phyloP scores from a whole-genome alignment of 2,888 invertebrate genomes.

The Cyclophora albipunctata region DNA sequence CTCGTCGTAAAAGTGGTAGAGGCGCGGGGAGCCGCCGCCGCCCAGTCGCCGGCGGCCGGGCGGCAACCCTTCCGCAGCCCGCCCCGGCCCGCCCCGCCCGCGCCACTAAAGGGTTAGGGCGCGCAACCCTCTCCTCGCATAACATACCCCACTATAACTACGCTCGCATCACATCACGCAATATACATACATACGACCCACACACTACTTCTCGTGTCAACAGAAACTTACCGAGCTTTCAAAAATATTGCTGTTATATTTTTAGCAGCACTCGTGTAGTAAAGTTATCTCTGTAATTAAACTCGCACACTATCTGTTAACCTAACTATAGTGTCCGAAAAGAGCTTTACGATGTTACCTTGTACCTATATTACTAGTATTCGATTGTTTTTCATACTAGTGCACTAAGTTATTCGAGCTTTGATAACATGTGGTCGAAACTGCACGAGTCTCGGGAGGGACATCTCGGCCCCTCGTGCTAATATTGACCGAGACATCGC shows the following conservation, averaged over 20 bases:
- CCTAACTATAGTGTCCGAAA: too few relatives aligned
- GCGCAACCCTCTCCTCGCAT: slow-evolving; percentile 44
- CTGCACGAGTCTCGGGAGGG: slow-evolving; percentile 27
- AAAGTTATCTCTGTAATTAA: too few relatives aligned
- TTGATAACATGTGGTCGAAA: too few relatives aligned
- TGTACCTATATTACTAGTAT: too few relatives aligned
- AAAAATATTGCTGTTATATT: too few relatives aligned
- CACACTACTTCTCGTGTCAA: not conserved
- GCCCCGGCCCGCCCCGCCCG: slow-evolving; percentile 57
- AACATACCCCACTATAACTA: slow-evolving; percentile 14
- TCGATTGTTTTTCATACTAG: too few relatives aligned
- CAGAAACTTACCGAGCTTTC: too few relatives aligned
- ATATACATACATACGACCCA: slow-evolving; percentile 1
- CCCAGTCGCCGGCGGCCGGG: slow-evolving; percentile 44
- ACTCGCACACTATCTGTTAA: too few relatives aligned
- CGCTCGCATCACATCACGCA: slow-evolving; percentile 24
- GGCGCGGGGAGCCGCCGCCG: slow-evolving; percentile 41
- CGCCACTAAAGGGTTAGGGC: slow-evolving; percentile 67
- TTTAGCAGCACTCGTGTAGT: too few relatives aligned
- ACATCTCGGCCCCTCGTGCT: slow-evolving; percentile 21
- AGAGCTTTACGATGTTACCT: too few relatives aligned
- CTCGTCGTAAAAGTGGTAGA: slow-evolving; percentile 69
- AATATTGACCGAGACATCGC: slow-evolving; percentile 32
- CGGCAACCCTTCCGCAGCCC: slow-evolving; percentile 70
- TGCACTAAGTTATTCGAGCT: too few relatives aligned